Conservation (phyloP, 2,888 invertebrate genomes). For the Athripsodes cinereus region DNA sequence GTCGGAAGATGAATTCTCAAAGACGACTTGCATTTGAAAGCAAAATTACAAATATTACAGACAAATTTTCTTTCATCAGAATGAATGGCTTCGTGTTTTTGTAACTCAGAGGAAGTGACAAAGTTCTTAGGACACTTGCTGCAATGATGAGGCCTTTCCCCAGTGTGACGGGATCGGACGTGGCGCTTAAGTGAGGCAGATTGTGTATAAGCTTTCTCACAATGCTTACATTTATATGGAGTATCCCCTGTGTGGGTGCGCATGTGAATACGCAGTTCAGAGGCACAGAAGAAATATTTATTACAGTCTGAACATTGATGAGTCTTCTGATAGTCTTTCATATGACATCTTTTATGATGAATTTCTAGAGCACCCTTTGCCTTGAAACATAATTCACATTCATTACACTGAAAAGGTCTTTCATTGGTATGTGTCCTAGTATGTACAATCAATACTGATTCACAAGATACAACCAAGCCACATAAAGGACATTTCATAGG, state of each 20-base stretch:
- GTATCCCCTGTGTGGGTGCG: conserved; percentile 22
- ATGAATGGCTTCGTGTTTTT: conserved; percentile 41
- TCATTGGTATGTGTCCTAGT: conserved; percentile 16
- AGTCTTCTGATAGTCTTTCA: conserved; percentile 3
- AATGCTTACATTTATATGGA: conserved; percentile 35
- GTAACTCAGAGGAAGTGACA: conserved; percentile 37
- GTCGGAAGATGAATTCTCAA: conserved; percentile 33
- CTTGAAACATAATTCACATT: conserved; percentile 10
- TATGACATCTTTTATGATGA: conserved; percentile 19
- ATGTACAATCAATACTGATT: conserved; percentile 14
- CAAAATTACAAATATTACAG: conserved; percentile 18
- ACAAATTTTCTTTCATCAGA: conserved; percentile 34
- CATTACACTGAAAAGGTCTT: conserved; percentile 17
- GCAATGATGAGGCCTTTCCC: conserved; percentile 42
- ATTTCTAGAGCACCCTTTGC: conserved; percentile 15
- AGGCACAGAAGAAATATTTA: conserved; percentile 18
- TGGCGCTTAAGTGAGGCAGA: conserved; percentile 41
- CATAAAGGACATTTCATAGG: conserved; percentile 13
- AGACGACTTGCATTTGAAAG: conserved; percentile 19
- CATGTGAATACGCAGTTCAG: conserved; percentile 20
- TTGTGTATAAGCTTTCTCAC: conserved; percentile 30
- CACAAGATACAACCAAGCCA: conserved; percentile 4
- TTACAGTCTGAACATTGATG: conserved; percentile 21
- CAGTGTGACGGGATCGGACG: conserved; percentile 37
- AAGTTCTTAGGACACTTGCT: conserved; percentile 40